These are phyloP conservation scores for Clytia hemisphaerica DNA, from an alignment of 30 jellyfish, hydroid and myxozoan species.

Conservation along the genomic window DNA sequence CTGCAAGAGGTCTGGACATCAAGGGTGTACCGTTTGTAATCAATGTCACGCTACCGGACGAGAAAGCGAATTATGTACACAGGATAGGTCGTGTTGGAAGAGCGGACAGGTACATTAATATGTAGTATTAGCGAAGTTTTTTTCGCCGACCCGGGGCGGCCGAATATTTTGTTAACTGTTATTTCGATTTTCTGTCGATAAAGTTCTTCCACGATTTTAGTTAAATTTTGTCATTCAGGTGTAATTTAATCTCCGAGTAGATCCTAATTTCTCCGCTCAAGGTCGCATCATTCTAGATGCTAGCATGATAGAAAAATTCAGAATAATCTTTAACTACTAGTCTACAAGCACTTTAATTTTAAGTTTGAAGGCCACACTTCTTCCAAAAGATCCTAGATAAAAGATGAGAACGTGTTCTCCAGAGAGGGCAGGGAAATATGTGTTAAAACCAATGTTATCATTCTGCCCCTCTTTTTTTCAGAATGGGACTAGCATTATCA, in stretches of 20 bases:
- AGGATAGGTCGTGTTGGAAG: constrained; percentile 97
- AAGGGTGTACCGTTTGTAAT: constrained; percentile 89
- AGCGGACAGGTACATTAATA: constrained; percentile 99
- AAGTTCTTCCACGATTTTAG: too few relatives aligned
- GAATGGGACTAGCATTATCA: constrained; percentile 97
- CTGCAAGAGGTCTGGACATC: constrained; percentile 94
- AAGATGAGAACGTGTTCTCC: not conserved
- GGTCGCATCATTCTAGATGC: too few relatives aligned
- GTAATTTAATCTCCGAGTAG: too few relatives aligned
- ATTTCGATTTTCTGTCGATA: too few relatives aligned
- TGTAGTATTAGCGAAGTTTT: too few relatives aligned
- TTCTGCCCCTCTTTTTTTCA: constrained; percentile 8
- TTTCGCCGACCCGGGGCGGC: too few relatives aligned
- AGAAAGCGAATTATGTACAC: constrained; percentile 95
- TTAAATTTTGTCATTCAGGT: too few relatives aligned
- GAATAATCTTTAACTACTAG: too few relatives aligned
- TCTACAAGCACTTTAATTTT: too few relatives aligned
- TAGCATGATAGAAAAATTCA: too few relatives aligned
- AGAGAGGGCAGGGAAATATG: not conserved
- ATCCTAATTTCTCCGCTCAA: too few relatives aligned
- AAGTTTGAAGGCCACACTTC: not conserved
- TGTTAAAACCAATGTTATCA: not conserved
- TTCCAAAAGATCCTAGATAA: not conserved
- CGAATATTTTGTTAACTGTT: too few relatives aligned
- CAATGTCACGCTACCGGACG: constrained; percentile 96